Evolutionary conservation across 2,113 vertebrate species (phyloP), one percentile per base, ranked within the genome.

Genomic region (Saguinus imperator): DNA sequence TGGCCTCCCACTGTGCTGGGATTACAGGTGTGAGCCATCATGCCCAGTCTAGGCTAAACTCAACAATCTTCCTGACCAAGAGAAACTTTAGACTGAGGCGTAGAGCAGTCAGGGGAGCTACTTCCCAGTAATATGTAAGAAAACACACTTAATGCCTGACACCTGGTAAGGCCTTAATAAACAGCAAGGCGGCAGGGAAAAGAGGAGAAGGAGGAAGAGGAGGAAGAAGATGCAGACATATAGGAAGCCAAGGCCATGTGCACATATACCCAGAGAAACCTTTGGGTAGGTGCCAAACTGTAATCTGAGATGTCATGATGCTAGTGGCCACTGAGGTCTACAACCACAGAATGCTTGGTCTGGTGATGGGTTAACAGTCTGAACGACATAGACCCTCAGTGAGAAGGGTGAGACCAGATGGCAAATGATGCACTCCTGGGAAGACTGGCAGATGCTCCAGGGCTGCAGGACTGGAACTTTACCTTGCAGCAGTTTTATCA

Each of bases 361-460:
- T 5, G 23, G 50, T 21, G 12, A 10, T 20, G 37, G 11, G 35
- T 57, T 50, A 80, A n/a, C 50, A 5, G 40, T 8, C 37, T 21
- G 1, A 27, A n/a, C 70, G 45, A n/a, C 29, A 1, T 17, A 14
- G 3, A n/a, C 29, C 0, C 17, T 66, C 21, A 18, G 40, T 3
- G 35, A 68, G 87, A 37, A 84, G 61, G 70, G 32, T 45, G 68
- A 18, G 43, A 23, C 23, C 55, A 45, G 8, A 12, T 9, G 8
- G 57, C 23, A 4, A 58, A 50, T 16, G 35, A 20, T 1, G 3
- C 52, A 57, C 1, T 32, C 25, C 1, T 0, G 2, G 12, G 27
- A 10, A 27, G 25, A 58, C 7, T 13, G 2, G 11, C 35, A 0
- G 57, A 25, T 32, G n/a, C 21, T 21, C 13, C 13, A 25, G 57